Base-by-base conservation (phyloP, 2,888 invertebrate species). In the Plebejus argus region DNA sequence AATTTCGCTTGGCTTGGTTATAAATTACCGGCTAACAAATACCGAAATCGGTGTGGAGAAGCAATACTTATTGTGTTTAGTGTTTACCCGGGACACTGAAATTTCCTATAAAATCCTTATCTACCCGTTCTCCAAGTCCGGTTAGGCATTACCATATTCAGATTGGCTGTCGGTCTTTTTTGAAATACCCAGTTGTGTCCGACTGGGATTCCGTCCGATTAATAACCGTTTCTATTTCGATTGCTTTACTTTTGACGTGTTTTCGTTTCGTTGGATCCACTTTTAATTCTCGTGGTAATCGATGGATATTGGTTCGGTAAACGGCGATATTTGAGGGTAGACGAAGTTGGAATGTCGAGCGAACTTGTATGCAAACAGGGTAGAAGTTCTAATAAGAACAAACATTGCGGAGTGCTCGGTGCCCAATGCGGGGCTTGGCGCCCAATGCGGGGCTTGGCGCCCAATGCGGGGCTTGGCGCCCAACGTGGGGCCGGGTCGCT, bases 371-470 rank as follows among this genome's bases (percentile, higher is more conserved):
- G 89, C 89, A 90, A 92, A 92, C 90, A 88, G 83, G 85, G 85
- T 82, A 86, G 83, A 90, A 91, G 87, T 91, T 86, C 89, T 90
- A 91, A 92, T 91, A 92, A 90, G 88, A 86, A 85, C 90, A 92
- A 91, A 93, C 90, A 92, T 86, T 89, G 90, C 84, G 90, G 88
- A 82, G 82, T 83, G 83, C 80, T 84, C 83, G 84, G 76, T 85
- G 84, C 84, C 84, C 83, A 81, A 81, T 81, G 80, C 81, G 83
- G 82, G 80, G 79, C 80, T 84, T 83, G 84, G 76, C 85, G 84
- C 84, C 84, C 83, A 81, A 81, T 81, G 80, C 81, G 83, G 82
- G 80, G 79, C 80, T 84, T 83, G 84, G 84, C 74, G 72, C 72
- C 71, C 45, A 23, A 61, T 1, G 28, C 66, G 28, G n/a, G 23